phyloP scores from a whole-genome alignment of 2,113 vertebrate species.

The Apodemus speciosus region DNA sequence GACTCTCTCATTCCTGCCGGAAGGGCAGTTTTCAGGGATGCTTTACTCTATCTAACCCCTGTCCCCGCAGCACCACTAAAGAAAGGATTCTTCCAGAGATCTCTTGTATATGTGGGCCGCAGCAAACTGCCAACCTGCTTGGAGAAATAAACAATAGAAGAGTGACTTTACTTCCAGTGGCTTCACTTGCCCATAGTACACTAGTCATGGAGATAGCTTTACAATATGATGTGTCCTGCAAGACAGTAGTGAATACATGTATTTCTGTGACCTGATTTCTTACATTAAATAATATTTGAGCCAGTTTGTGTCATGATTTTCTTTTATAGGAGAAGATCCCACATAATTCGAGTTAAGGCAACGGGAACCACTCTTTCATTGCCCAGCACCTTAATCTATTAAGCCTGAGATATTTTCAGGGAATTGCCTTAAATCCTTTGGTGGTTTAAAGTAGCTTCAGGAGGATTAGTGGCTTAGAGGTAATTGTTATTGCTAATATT shows the following conservation, averaged over 20 bases:
- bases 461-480: constrained; percentile 84
- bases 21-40: constrained; percentile 5
- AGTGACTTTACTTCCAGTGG: constrained; percentile 43
- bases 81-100: constrained; percentile 28
- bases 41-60: neutral
- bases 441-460: constrained; percentile 81
- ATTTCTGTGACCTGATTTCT: constrained; percentile 61
- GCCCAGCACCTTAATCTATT: constrained; percentile 78
- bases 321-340: constrained; percentile 77
- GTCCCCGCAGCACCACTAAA: neutral
- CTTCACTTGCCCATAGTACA: constrained; percentile 43
- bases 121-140: neutral
- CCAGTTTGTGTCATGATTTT: constrained; percentile 59
- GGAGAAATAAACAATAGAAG: constrained; percentile 50
- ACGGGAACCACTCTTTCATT: constrained; percentile 77
- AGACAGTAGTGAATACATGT: constrained; percentile 21
- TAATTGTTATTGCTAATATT: constrained; percentile 88
- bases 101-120: neutral
- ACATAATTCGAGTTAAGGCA: constrained; percentile 77
- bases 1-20: neutral
- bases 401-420: constrained; percentile 82
- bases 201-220: constrained; percentile 19
- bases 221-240: neutral
- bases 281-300: constrained; percentile 64
- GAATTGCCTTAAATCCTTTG: constrained; percentile 84